Conservation (phyloP, 1,140 invertebrate species). For the Chrysoperla carnea region DNA sequence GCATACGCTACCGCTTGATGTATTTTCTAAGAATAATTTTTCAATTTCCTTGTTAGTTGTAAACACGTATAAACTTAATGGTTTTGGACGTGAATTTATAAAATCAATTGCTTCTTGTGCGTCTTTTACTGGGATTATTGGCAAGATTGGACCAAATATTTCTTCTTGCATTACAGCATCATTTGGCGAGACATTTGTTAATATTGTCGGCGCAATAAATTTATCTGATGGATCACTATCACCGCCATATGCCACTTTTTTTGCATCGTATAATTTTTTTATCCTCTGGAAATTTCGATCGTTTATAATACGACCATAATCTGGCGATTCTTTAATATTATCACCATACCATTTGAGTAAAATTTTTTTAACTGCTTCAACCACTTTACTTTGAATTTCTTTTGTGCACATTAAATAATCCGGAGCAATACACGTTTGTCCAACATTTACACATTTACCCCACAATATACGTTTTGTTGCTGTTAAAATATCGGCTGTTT, state of each 20-base stretch:
- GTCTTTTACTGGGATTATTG: conserved; percentile 65
- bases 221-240: conserved; percentile 49
- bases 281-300: conserved; percentile 41
- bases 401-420: conserved; percentile 89
- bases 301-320: conserved; percentile 77
- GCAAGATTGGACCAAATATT: conserved; percentile 90
- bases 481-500: conserved; percentile 51
- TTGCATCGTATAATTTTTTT: conserved; percentile 35
- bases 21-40: conserved; percentile 44
- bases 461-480: conserved; percentile 74
- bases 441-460: conserved; percentile 88
- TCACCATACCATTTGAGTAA: conserved; percentile 76
- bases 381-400: conserved; percentile 48
- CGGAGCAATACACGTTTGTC: conserved; percentile 96
- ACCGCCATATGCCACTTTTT: conserved; percentile 61
- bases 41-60: conserved; percentile 33
- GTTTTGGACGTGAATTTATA: conserved; percentile 66
- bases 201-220: conserved; percentile 71
- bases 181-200: conserved; percentile 47
- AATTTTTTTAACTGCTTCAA: conserved; percentile 43
- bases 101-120: conserved; percentile 78
- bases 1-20: conserved; percentile 58
- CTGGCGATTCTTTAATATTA: conserved; percentile 58
- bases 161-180: conserved; percentile 83
- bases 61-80: conserved; percentile 71